Conservation (phyloP, 2,113 vertebrate genomes). For the Fulica atra region DNA sequence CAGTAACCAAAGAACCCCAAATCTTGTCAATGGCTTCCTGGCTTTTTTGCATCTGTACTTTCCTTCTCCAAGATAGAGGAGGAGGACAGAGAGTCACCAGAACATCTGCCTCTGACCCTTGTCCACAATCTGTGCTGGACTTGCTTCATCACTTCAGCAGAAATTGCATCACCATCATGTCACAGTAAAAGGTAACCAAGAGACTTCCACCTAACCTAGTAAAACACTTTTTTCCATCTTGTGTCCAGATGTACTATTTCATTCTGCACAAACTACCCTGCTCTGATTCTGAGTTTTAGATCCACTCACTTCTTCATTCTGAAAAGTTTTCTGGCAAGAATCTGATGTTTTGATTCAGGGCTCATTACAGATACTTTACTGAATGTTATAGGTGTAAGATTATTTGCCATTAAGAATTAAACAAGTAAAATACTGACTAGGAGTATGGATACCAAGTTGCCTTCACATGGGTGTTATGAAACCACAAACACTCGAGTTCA, state of each 20-base stretch:
- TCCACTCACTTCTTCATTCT: not conserved
- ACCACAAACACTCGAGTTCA: not conserved
- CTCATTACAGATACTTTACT: not conserved
- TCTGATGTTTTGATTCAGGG: not conserved
- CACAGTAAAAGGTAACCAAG: not conserved
- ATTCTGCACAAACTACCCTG: not conserved
- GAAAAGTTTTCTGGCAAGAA: not conserved
- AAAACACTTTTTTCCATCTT: not conserved
- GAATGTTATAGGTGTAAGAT: not conserved
- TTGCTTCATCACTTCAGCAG: not conserved
- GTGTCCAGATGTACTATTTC: not conserved
- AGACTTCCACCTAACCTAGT: fast-evolving
- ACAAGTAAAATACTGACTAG: not conserved
- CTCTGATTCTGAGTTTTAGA: not conserved
- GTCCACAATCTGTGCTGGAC: not conserved
- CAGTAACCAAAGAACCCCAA: not conserved
- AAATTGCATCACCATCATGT: not conserved
- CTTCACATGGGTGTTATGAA: not conserved
- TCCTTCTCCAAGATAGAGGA: not conserved
- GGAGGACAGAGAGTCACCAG: not conserved
- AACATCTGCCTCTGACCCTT: not conserved
- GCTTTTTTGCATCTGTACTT: not conserved
- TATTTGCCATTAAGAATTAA: not conserved
- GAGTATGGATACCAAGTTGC: not conserved
- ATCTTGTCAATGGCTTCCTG: not conserved